Conservation (phyloP, 1,140 invertebrate genomes). For the Eumaeus atala region DNA sequence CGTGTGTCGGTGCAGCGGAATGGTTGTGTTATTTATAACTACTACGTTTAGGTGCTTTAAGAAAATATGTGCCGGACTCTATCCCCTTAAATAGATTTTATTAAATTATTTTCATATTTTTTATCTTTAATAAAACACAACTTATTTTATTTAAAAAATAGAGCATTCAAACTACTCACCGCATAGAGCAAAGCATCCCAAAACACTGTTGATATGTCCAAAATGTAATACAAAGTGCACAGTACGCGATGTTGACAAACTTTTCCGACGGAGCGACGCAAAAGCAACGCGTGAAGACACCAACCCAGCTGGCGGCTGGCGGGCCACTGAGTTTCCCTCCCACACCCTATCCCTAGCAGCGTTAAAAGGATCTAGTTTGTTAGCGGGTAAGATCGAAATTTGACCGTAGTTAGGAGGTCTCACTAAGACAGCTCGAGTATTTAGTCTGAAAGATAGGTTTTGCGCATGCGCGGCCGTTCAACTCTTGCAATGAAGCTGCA, state of each 20-base stretch:
- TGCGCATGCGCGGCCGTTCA: constrained; percentile 61
- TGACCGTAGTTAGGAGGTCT: constrained; percentile 61
- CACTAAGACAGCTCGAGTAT: constrained; percentile 56
- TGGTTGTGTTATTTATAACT: too few relatives aligned
- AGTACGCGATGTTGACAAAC: constrained; percentile 36
- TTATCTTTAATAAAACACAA: too few relatives aligned
- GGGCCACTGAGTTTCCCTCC: constrained; percentile 35
- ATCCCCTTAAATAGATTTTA: too few relatives aligned
- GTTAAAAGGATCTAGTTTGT: constrained; percentile 55
- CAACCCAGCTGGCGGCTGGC: constrained; percentile 27
- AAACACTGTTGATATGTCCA: too few relatives aligned
- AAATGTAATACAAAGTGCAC: neutral
- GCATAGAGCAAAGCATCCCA: too few relatives aligned
- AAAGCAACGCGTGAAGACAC: constrained; percentile 26
- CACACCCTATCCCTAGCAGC: constrained; percentile 29
- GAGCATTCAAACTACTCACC: too few relatives aligned
- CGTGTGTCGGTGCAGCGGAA: too few relatives aligned
- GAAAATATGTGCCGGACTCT: too few relatives aligned
- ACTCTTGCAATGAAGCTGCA: constrained; percentile 48
- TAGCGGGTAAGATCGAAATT: constrained; percentile 70
- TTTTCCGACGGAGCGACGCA: constrained; percentile 35
- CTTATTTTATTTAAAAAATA: too few relatives aligned
- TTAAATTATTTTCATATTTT: too few relatives aligned
- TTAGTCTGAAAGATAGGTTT: constrained; percentile 40
- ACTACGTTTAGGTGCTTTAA: too few relatives aligned